Evolutionary conservation across 2,113 vertebrate species (phyloP).

Genomic region (Sinocyclocheilus grahami): DNA sequence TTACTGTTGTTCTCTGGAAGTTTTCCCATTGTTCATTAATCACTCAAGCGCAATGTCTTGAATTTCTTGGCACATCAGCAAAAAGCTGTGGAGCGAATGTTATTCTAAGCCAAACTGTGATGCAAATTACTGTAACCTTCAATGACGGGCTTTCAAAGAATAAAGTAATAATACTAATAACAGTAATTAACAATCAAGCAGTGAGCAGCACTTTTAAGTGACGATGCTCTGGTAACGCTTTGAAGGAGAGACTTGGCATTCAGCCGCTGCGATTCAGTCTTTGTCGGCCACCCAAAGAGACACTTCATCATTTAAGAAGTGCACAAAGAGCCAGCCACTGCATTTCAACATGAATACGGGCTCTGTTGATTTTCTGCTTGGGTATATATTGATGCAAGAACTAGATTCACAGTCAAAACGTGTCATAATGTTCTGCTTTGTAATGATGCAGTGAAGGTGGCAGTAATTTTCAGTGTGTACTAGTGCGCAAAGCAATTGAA

Average conservation of each 20-base stretch:
- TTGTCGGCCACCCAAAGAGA: conserved; percentile 13
- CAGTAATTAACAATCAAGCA: conserved; percentile 9
- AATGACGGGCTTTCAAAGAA: not conserved
- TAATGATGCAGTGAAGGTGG: not conserved
- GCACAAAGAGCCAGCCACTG: not conserved
- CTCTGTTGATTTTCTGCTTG: conserved; percentile 18
- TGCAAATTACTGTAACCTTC: not conserved
- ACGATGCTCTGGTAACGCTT: not conserved
- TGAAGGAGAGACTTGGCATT: not conserved
- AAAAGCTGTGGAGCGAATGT: not conserved
- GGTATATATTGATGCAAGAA: not conserved
- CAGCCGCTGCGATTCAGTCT: not conserved
- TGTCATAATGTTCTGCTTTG: not conserved
- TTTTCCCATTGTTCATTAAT: not conserved
- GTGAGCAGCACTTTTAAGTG: not conserved
- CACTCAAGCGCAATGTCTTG: not conserved
- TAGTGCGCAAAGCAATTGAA: not conserved
- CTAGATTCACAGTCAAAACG: not conserved
- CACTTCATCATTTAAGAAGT: conserved; percentile 8
- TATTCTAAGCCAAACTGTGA: conserved; percentile 1
- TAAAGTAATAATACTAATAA: conserved; percentile 1
- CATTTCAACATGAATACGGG: not conserved
- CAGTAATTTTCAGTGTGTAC: not conserved
- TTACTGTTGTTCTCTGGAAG: not conserved
- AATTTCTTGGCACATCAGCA: conserved; percentile 10